phyloP scores from a whole-genome alignment of 2,888 invertebrate genomes.

The Calameuta filiformis region DNA sequence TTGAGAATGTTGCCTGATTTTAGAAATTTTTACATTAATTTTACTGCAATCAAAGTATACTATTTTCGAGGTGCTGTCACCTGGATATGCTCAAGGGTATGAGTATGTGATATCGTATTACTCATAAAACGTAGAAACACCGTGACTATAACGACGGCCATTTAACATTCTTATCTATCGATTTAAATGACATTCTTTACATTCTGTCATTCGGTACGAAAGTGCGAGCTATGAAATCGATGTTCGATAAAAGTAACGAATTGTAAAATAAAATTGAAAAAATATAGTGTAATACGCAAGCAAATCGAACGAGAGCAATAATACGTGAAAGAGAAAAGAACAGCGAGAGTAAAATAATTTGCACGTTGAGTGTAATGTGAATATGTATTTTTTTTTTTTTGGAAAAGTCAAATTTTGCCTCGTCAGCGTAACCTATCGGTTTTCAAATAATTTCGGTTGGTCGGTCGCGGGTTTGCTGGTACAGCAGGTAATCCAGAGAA shows the following conservation, averaged over 20 bases:
- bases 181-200: slow-evolving; percentile 46
- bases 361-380: neutral
- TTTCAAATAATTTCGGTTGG: neutral
- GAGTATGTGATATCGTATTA: slow-evolving; percentile 29
- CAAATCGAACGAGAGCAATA: neutral
- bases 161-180: slow-evolving; percentile 50
- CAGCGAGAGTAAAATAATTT: neutral
- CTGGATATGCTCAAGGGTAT: no score
- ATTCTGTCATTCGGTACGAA: slow-evolving; percentile 19
- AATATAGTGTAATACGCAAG: neutral
- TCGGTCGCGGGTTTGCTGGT: neutral
- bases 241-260: slow-evolving; percentile 34
- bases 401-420: neutral
- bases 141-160: slow-evolving; percentile 35
- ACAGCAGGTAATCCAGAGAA: neutral
- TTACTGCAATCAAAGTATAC: no score
- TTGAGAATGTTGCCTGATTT: neutral
- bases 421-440: neutral
- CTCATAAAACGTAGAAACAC: slow-evolving; percentile 49
- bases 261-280: slow-evolving; percentile 29
- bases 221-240: slow-evolving; percentile 27
- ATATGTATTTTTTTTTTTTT: neutral
- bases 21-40: no score
- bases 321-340: neutral
- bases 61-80: no score